Conservation (phyloP, 2,888 invertebrate genomes). For the Brassicogethes aeneus region DNA sequence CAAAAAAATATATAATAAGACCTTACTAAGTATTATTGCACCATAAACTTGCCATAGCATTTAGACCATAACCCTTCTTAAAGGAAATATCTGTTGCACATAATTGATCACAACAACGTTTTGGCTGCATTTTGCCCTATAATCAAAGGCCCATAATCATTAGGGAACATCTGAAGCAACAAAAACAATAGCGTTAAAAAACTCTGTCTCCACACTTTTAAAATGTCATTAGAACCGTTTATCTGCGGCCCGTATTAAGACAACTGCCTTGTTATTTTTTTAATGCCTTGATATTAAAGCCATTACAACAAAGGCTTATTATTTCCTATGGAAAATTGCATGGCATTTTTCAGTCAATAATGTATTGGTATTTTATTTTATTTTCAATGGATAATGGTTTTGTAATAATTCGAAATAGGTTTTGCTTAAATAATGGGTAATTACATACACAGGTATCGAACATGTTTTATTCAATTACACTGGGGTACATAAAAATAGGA, state of each 20-base stretch:
- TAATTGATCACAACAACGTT: neutral
- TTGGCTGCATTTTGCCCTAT: neutral
- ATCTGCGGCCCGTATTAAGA: slow-evolving; percentile 16
- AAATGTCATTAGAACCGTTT: slow-evolving; percentile 29
- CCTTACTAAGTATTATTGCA: too few species aligned
- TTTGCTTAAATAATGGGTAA: neutral
- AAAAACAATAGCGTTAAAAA: too few species aligned
- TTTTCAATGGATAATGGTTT: neutral
- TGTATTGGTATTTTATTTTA: neutral
- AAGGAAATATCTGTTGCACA: too few species aligned
- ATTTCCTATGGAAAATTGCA: neutral
- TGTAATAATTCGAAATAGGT: neutral
- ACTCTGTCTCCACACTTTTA: slow-evolving; percentile 26
- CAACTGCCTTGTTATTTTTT: slow-evolving; percentile 20
- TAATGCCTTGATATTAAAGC: slow-evolving; percentile 18
- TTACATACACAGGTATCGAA: neutral
- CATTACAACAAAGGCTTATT: slow-evolving; percentile 9
- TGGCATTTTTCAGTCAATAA: neutral
- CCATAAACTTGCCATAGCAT: too few species aligned
- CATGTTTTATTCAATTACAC: neutral
- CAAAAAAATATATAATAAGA: too few species aligned
- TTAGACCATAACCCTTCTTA: too few species aligned
- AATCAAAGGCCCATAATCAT: neutral
- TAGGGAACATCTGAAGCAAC: too few species aligned
- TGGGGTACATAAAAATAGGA: too few species aligned